Percentiles rank a stretch among this genome's conserved stretches.
Evolutionary conservation across 2,888 invertebrate species (phyloP).

Genomic region (Dicranocentrus wangi): DNA sequence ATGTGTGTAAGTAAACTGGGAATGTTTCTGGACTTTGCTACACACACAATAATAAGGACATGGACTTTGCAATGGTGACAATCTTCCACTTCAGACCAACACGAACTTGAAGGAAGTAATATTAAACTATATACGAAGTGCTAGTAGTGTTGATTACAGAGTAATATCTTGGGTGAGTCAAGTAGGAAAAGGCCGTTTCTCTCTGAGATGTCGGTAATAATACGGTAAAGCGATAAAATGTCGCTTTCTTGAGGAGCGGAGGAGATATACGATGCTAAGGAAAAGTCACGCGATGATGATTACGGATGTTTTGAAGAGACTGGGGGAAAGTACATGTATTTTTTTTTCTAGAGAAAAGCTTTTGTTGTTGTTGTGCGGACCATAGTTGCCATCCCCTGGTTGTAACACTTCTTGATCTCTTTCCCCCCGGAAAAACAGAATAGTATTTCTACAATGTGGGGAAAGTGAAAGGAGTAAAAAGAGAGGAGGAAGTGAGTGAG

Average conservation of each 20-base stretch:
- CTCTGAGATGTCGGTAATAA: background rate
- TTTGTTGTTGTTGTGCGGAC: no score
- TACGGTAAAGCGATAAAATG: slow-evolving; percentile 7
- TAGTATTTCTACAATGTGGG: background rate
- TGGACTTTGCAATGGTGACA: no score
- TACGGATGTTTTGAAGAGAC: background rate
- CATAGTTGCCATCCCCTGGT: no score
- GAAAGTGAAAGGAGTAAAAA: background rate
- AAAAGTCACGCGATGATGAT: slow-evolving; percentile 4
- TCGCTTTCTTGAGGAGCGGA: background rate
- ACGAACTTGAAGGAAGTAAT: no score
- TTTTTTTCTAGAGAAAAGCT: no score
- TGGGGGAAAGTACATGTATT: no score
- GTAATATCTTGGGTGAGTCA: background rate
- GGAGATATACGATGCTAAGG: background rate
- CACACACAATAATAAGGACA: no score
- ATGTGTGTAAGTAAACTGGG: no score
- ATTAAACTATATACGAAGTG: no score
- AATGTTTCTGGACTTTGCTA: no score
- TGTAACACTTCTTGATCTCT: slow-evolving; percentile 15
- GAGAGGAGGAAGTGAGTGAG: background rate
- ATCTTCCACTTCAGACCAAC: no score
- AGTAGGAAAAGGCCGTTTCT: background rate
- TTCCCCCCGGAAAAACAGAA: slow-evolving; percentile 10
- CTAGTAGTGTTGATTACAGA: no score